phyloP scores from a whole-genome alignment of 37 sponge, comb jelly and placozoan species.

The Geodia barretti region DNA sequence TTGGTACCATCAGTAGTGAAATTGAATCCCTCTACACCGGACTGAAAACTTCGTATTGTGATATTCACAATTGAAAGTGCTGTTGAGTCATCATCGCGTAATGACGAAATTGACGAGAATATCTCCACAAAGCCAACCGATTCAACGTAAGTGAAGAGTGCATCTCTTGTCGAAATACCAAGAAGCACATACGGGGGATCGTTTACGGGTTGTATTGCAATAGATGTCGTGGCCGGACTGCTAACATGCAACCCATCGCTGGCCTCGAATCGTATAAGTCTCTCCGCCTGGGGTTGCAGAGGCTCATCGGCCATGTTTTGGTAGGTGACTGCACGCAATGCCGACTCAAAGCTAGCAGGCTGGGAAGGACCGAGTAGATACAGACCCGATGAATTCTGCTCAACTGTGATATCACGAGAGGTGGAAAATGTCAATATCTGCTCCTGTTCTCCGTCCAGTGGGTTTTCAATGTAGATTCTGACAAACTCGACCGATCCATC shows the following conservation, averaged over 20 bases:
- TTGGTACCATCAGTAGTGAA: constrained; percentile 12
- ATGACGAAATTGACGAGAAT: not conserved
- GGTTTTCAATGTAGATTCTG: constrained; percentile 41
- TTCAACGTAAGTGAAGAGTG: constrained; percentile 41
- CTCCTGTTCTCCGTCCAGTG: constrained; percentile 49
- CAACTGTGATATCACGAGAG: not conserved
- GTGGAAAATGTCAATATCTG: not conserved
- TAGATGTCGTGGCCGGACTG: constrained; percentile 8
- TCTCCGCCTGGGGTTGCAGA: not conserved
- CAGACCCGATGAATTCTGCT: not conserved
- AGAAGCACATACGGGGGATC: constrained; percentile 64
- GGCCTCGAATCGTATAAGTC: constrained; percentile 44
- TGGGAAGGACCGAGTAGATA: constrained; percentile 48
- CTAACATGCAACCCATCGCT: constrained; percentile 56
- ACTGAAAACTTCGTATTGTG: constrained; percentile 23
- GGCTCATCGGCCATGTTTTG: constrained; percentile 68
- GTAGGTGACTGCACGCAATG: constrained; percentile 48
- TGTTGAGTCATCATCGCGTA: constrained; percentile 53
- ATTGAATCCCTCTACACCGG: constrained; percentile 33
- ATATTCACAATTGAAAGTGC: constrained; percentile 32
- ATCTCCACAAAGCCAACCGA: constrained; percentile 26
- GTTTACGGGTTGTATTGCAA: constrained; percentile 47
- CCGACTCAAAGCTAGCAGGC: constrained; percentile 36
- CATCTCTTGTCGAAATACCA: constrained; percentile 20
- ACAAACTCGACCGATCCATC: constrained; percentile 55